A percentile compares a stretch with the other conserved stretches of the same genome.
Conservation (phyloP, 92 coral and sea anemone genomes). For the Bergia puertoricense region DNA sequence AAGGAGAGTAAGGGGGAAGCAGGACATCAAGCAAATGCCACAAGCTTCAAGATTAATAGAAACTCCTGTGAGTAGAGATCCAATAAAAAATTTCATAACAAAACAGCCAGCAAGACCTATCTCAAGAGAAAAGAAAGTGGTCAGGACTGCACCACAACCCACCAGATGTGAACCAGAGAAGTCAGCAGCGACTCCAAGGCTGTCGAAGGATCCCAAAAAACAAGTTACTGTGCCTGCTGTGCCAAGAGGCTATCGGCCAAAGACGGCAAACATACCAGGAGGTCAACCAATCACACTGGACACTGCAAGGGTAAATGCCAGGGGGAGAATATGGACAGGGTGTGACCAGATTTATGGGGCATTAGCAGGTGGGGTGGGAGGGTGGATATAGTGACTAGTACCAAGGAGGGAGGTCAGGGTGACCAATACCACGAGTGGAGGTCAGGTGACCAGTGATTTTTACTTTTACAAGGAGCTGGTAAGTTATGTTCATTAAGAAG, state of each 20-base stretch:
- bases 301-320: conserved; percentile 55
- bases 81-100: not conserved
- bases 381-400: too few species aligned
- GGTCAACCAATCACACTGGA: conserved; percentile 74
- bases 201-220: not conserved
- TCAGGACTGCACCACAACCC: not conserved
- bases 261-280: conserved; percentile 58
- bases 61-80: not conserved
- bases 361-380: too few species aligned
- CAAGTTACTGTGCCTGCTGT: not conserved
- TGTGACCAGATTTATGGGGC: too few species aligned
- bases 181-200: not conserved
- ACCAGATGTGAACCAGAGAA: not conserved
- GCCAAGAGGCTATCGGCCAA: conserved; percentile 11
- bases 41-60: not conserved
- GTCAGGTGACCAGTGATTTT: too few species aligned
- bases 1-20: conserved; percentile 25
- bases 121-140: conserved; percentile 6
- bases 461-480: too few species aligned
- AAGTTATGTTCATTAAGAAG: too few species aligned
- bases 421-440: too few species aligned
- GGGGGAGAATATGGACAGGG: not conserved
- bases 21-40: not conserved
- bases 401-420: too few species aligned
- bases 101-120: conserved; percentile 14